These are phyloP conservation scores for Xylota segnis DNA, from an alignment of 2,888 invertebrate species.

Conservation along the genomic window DNA sequence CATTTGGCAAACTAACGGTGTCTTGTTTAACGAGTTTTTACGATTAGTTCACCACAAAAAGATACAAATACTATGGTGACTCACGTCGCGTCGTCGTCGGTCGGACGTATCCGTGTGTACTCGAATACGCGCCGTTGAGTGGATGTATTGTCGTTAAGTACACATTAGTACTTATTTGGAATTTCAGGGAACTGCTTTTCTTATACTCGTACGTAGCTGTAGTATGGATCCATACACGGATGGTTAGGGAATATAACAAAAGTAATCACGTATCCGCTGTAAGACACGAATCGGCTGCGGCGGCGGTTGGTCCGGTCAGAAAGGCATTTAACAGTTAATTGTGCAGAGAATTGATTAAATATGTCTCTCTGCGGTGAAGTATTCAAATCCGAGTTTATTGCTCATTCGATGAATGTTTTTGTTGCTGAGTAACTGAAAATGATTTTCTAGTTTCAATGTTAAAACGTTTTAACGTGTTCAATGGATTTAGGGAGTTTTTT, in stretches of 20 bases:
- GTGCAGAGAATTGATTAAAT: conserved; percentile 27
- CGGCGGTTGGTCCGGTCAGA: conserved; percentile 18
- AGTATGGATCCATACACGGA: background rate
- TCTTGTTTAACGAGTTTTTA: conserved; percentile 58
- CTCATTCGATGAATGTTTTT: conserved; percentile 37
- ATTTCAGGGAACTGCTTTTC: conserved; percentile 15
- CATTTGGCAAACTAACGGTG: conserved; percentile 64
- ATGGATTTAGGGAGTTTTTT: too few species aligned
- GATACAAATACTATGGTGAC: conserved; percentile 19
- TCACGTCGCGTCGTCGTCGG: conserved; percentile 14
- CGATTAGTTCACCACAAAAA: conserved; percentile 34
- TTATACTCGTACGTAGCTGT: background rate
- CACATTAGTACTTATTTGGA: conserved; percentile 27
- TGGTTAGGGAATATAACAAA: conserved; percentile 1
- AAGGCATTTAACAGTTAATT: conserved; percentile 37
- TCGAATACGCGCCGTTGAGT: conserved; percentile 2
- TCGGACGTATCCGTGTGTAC: background rate
- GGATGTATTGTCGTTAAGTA: background rate
- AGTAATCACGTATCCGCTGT: conserved; percentile 9
- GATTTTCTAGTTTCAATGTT: background rate
- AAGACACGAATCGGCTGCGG: background rate
- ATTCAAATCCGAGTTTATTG: conserved; percentile 53
- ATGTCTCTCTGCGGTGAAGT: conserved; percentile 1
- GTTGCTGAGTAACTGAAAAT: conserved; percentile 10
- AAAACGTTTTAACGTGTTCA: too few species aligned